Base-by-base conservation (phyloP, 2,888 invertebrate genomes). In the Cynaeus angustus region DNA sequence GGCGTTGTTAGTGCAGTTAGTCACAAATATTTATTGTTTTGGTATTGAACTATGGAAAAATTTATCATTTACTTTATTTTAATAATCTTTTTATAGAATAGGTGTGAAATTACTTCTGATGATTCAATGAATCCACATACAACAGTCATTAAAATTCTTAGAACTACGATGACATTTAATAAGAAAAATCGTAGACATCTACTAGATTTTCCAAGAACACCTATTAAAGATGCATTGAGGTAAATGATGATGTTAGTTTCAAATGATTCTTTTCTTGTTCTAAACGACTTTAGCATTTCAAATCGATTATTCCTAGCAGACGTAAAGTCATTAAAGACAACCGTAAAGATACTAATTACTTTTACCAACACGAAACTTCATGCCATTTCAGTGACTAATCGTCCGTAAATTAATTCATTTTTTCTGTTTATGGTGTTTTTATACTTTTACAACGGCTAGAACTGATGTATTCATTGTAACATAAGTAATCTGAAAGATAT, bases 371-470 rank as follows among this genome's bases (percentile, higher is more conserved):
- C 28, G 10, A 50, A 21, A 50, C 48, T 10, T 21, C 16, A 50
- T 21, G 48, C 48, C 48, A 50, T 16, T 50, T 50, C 6, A 33
- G 16, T 50, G 48, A 50, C 48, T 28, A 50, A 28, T 26, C 48
- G 28, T 26, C 28, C 10, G 10, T 10, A 50, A 26, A 50, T 9
- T 16, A 46, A 7, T 5, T 33, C 33, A n/a, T 33, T 33, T 7
- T 33, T 9, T 33, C 1, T 33, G n/a, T 33, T 28, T 28, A 7
- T 28, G 7, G 7, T 5, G 28, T 28, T 28, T 4, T 28, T 28
- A 28, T 7, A n/a, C n/a, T n/a, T n/a, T n/a, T n/a, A n/a, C n/a
- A n/a, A n/a, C n/a, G n/a, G n/a, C n/a, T n/a, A n/a, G n/a, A n/a
- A n/a, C n/a, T n/a, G n/a, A n/a, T n/a, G n/a, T n/a, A n/a, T n/a